phyloP scores from a whole-genome alignment of 1,140 invertebrate species.

The Philotrypesis tridentata region DNA sequence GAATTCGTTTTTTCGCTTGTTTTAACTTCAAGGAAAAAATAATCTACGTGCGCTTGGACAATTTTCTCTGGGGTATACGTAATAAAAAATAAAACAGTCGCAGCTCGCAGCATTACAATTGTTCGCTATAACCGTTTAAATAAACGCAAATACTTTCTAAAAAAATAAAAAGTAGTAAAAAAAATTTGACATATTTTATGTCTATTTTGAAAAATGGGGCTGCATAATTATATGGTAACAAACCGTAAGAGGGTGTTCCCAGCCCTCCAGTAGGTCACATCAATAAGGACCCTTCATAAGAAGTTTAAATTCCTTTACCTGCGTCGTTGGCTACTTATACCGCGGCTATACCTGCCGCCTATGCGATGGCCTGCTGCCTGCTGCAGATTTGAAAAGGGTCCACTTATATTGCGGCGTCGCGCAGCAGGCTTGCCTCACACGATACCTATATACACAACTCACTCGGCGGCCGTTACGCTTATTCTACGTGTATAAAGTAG shows the following conservation, averaged over 20 bases:
- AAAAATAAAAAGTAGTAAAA: not conserved
- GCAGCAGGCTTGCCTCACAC: not conserved
- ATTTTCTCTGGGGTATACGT: too few relatives aligned
- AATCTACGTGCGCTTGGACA: too few relatives aligned
- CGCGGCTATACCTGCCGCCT: constrained; percentile 21
- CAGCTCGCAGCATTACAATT: too few relatives aligned
- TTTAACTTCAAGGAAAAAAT: too few relatives aligned
- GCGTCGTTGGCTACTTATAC: too few relatives aligned
- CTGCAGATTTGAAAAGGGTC: constrained; percentile 27
- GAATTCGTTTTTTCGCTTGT: too few relatives aligned
- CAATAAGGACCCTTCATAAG: not conserved
- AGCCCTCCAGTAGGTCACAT: not conserved
- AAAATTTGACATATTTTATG: not conserved
- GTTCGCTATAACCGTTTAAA: too few relatives aligned
- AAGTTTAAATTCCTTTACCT: constrained; percentile 38
- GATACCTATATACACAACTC: too few relatives aligned
- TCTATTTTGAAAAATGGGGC: not conserved
- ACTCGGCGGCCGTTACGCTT: constrained; percentile 42
- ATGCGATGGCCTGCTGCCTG: not conserved
- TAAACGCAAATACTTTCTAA: not conserved
- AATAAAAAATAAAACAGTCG: not conserved
- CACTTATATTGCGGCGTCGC: constrained; percentile 6
- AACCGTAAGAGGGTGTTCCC: not conserved
- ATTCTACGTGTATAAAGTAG: not conserved
- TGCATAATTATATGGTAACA: not conserved